phyloP scores from a whole-genome alignment of 2,113 vertebrate species.

The Sylvicapra grimmia region DNA sequence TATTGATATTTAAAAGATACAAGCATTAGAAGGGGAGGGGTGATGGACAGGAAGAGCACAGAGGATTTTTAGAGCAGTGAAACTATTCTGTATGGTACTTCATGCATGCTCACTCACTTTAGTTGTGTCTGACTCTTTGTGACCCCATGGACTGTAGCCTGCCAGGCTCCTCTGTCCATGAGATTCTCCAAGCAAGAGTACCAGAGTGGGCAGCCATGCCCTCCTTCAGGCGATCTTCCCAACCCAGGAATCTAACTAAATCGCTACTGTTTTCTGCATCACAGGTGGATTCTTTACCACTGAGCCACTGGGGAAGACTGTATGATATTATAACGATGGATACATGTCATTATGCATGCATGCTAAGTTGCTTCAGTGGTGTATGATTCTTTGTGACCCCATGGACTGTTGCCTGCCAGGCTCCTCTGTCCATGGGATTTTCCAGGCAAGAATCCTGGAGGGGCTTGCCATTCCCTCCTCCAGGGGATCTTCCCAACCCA shows the following conservation, averaged over 20 bases:
- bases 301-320: background rate
- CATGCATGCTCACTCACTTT: background rate
- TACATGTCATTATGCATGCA: background rate
- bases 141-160: background rate
- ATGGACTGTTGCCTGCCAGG: background rate
- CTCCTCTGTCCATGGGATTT: background rate
- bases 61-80: background rate
- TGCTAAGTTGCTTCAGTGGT: background rate
- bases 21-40: background rate
- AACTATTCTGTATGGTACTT: background rate
- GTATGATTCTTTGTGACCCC: background rate
- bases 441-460: background rate
- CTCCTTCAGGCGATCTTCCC: background rate
- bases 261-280: background rate
- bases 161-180: background rate
- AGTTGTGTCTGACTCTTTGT: no score
- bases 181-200: background rate
- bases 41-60: background rate
- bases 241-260: background rate
- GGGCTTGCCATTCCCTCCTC: background rate
- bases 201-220: rapidly evolving
- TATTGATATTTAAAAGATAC: background rate
- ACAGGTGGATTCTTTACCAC: rapidly evolving
- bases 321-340: no score
- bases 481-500: background rate